A percentile compares a stretch with the other conserved stretches of the same genome.
phyloP scores from a whole-genome alignment of 2,888 invertebrate genomes.

The Dryobotodes eremita region DNA sequence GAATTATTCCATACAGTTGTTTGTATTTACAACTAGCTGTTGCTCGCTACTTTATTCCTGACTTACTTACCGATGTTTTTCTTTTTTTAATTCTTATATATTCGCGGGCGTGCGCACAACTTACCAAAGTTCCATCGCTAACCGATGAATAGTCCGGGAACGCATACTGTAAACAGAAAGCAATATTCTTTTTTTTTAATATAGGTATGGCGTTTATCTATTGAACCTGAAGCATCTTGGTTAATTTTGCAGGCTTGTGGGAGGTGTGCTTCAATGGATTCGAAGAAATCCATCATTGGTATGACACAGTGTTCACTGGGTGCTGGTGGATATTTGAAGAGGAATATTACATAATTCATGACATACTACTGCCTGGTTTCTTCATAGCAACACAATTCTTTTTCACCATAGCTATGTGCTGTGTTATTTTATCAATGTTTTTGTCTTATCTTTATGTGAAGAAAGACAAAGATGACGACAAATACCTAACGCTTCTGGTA shows the following conservation, averaged over 20 bases:
- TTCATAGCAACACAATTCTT: slow-evolving; percentile 98
- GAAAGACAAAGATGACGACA: slow-evolving; percentile 94
- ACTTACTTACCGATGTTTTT: neutral
- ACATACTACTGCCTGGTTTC: slow-evolving; percentile 97
- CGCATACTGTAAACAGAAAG: neutral
- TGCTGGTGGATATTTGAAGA: slow-evolving; percentile 99
- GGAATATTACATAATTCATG: slow-evolving; percentile 98
- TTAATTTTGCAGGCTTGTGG: slow-evolving; percentile 94
- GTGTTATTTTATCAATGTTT: slow-evolving; percentile 94
- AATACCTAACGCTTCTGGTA: slow-evolving; percentile 93
- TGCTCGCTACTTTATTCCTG: neutral
- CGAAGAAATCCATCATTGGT: slow-evolving; percentile 96
- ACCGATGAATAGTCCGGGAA: neutral
- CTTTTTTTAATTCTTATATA: neutral
- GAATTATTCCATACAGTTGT: neutral
- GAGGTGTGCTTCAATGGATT: slow-evolving; percentile 97
- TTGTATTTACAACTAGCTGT: neutral
- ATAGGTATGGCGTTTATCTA: too few species aligned
- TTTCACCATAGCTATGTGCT: slow-evolving; percentile 96
- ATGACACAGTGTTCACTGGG: slow-evolving; percentile 95
- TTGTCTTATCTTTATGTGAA: slow-evolving; percentile 94
- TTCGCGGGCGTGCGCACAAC: neutral
- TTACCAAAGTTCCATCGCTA: neutral
- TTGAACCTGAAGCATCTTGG: neutral
- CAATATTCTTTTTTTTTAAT: too few species aligned